A percentile compares a stretch with the other conserved stretches of the same genome.
These are phyloP conservation scores for Leptopilina drosophilae DNA, from an alignment of 2,888 invertebrate species.

Conservation along the genomic window DNA sequence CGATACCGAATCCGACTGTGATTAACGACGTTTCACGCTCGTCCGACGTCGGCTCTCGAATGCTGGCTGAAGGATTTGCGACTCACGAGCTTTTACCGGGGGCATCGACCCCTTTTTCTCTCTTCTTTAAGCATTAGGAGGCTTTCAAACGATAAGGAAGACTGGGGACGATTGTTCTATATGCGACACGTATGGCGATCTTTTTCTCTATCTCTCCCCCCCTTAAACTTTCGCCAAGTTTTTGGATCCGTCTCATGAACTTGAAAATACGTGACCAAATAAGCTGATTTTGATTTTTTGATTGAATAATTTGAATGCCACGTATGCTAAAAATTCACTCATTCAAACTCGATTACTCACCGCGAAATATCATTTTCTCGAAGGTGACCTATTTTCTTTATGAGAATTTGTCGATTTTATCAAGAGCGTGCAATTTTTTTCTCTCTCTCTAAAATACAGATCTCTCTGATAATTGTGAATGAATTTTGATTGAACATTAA, in stretches of 20 bases:
- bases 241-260: constrained; percentile 60
- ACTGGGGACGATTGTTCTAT: constrained; percentile 61
- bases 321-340: not conserved
- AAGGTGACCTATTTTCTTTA: no score
- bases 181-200: constrained; percentile 61
- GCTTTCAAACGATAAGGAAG: constrained; percentile 57
- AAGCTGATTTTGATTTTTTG: constrained; percentile 20
- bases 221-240: constrained; percentile 35
- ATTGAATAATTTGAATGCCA: not conserved
- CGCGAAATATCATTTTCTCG: no score
- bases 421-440: no score
- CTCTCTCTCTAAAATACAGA: no score
- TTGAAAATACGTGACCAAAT: constrained; percentile 39
- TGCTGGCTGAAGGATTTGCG: constrained; percentile 67
- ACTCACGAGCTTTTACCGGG: constrained; percentile 68
- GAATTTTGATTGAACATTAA: not conserved
- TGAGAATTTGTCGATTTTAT: not conserved
- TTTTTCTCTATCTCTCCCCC: constrained; percentile 39
- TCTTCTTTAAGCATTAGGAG: constrained; percentile 52
- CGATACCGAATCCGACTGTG: constrained; percentile 73
- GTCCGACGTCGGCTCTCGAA: constrained; percentile 66
- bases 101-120: constrained; percentile 64
- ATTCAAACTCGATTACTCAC: not conserved
- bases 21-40: constrained; percentile 74
- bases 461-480: no score